Percentiles rank a stretch among this genome's conserved stretches.
Conservation (phyloP, 2,888 invertebrate species). For the Eudiplozoon nipponicum region DNA sequence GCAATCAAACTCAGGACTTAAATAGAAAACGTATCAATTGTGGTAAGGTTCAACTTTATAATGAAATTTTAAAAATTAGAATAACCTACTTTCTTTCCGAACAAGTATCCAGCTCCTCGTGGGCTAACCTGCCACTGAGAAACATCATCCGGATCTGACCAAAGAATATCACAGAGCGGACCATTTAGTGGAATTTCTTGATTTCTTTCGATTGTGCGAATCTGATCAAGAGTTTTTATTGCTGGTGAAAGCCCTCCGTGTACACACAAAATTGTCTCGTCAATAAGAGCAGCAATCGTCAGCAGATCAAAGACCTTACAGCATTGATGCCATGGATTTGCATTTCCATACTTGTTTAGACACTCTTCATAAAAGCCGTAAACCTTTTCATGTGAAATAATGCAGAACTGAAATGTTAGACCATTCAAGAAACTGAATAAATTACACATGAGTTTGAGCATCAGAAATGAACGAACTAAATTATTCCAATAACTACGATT, state of each 20-base stretch:
- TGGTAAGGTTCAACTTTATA: too few species aligned
- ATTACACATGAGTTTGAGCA: too few species aligned
- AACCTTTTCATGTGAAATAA: constrained; percentile 7
- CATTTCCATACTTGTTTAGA: constrained; percentile 87
- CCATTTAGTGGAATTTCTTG: constrained; percentile 94
- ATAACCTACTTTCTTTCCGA: constrained; percentile 46
- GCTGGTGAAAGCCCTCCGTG: constrained; percentile 88
- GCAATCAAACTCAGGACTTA: too few species aligned
- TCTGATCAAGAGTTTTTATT: constrained; percentile 76
- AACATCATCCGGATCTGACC: constrained; percentile 94
- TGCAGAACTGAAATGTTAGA: too few species aligned
- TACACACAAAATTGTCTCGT: constrained; percentile 75
- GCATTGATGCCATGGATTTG: constrained; percentile 90
- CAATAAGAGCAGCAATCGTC: constrained; percentile 85
- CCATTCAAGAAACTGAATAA: too few species aligned
- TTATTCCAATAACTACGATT: too few species aligned
- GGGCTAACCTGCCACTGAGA: constrained; percentile 70
- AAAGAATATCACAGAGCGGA: constrained; percentile 55
- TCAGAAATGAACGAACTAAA: too few species aligned
- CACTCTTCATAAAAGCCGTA: constrained; percentile 99
- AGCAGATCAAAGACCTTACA: constrained; percentile 85
- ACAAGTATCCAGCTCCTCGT: constrained; percentile 80
- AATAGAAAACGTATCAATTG: too few species aligned
- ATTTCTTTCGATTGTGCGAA: constrained; percentile 64
- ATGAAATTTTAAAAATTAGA: background rate